These are phyloP conservation scores for Otolemur crassicaudatus DNA, from an alignment of 2,797 vertebrate genomes.

Conservation along the genomic window DNA sequence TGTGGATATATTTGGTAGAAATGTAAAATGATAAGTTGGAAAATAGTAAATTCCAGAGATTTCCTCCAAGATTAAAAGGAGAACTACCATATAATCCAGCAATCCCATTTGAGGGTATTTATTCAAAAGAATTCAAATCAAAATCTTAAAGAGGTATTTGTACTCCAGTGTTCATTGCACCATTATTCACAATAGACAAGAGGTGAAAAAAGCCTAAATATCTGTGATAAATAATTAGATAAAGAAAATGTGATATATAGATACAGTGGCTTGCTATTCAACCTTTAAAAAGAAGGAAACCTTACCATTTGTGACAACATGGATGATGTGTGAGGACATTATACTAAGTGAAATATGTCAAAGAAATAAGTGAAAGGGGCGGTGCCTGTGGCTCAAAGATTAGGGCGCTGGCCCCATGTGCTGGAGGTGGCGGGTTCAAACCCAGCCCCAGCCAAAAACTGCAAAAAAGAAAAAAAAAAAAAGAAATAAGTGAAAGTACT, in stretches of 20 bases:
- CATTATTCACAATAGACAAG: not conserved
- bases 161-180: not conserved
- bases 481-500: not conserved
- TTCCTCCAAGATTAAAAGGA: not conserved
- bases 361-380: not conserved
- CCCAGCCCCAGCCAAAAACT: too few species aligned
- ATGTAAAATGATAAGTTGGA: not conserved
- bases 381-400: too few species aligned
- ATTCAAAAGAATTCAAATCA: not conserved
- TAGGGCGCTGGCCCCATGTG: too few species aligned
- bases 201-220: not conserved
- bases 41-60: not conserved
- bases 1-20: not conserved
- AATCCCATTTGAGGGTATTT: not conserved
- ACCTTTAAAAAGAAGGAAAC: not conserved
- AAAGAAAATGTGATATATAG: not conserved
- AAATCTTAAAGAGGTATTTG: too few species aligned
- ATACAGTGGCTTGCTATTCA: not conserved
- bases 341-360: not conserved
- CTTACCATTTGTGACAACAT: not conserved
- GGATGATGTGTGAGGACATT: not conserved
- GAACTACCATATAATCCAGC: not conserved
- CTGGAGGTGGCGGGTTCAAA: too few species aligned
- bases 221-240: not conserved
- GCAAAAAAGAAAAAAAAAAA: too few species aligned